Evolutionary conservation across 2,888 invertebrate genomes (phyloP), one percentile per base, ranked within the genome.

Genomic region (Drosophila incognita): DNA sequence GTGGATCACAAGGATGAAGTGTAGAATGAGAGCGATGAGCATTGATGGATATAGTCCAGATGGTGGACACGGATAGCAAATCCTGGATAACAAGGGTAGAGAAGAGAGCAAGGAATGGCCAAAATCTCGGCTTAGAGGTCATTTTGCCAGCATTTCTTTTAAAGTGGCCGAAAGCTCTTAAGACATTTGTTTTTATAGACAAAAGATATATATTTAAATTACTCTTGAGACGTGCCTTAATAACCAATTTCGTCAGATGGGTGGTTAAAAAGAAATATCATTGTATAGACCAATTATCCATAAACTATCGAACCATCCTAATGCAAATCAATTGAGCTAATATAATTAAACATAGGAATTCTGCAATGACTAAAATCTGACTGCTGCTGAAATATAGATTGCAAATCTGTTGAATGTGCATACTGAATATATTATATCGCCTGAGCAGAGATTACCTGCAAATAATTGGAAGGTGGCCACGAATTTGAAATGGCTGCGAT

Each of bases 161-260:
- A 2, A 42, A 70, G 63, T 70, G 67, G 11, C 27, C 8, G 6
- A 33, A 42, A 46, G 24, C 13, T 13, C 8, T 24, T 31, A 21
- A 40, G 11, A 0, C 4, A 42, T 42, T 21, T n/a, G 53, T 67
- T 60, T 71, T 75, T 67, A 78, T 79, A 68, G 61, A 75, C 38
- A 63, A 53, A 46, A 66, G 24, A 42, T 42, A 42, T 49, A n/a
- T n/a, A 36, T 35, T 36, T 31, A 24, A 51, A 36, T 35, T 13
- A 24, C 46, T 18, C 4, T 24, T 33, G 21, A 31, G 13, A 40
- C 33, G 2, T 24, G 31, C 11, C 24, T 36, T 42, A 15, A 21
- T 2, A n/a, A 15, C n/a, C n/a, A 49, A 64, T 69, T 69, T 46
- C 8, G 24, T 4, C 29, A 65, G 18, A 15, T 29, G 8, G 38